Evolutionary conservation across 1,140 invertebrate genomes (phyloP).

Genomic region (Mamestra configurata): DNA sequence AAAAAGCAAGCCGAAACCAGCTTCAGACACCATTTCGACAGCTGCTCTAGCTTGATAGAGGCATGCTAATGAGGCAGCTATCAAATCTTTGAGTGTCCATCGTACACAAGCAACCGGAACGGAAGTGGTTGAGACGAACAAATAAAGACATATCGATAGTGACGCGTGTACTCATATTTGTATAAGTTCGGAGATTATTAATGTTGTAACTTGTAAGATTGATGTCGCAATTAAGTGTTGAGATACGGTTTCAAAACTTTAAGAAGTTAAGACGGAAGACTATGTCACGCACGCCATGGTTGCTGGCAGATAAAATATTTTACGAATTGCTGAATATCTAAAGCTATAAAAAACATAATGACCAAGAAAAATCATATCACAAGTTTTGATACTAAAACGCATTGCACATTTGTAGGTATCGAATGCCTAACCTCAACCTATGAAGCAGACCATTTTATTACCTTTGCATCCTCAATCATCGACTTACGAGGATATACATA

Average conservation of each 20-base stretch:
- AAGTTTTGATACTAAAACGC: neutral
- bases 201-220: neutral
- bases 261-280: neutral
- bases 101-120: constrained; percentile 1
- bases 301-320: too few relatives aligned
- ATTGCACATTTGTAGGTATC: neutral
- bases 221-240: constrained; percentile 5
- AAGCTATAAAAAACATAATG: too few relatives aligned
- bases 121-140: constrained; percentile 25
- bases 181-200: constrained; percentile 21
- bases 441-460: constrained; percentile 1
- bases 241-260: neutral
- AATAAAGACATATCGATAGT: constrained; percentile 38
- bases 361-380: too few relatives aligned
- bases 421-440: neutral
- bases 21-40: neutral
- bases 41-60: neutral
- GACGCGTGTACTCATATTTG: constrained; percentile 26
- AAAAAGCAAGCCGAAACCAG: neutral
- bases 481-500: constrained; percentile 1
- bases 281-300: neutral
- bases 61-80: constrained; percentile 1
- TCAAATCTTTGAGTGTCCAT: constrained; percentile 19
- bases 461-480: neutral
- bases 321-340: too few relatives aligned